Conservation (phyloP, 2,888 invertebrate genomes). For the Balanococcus diminutus region DNA sequence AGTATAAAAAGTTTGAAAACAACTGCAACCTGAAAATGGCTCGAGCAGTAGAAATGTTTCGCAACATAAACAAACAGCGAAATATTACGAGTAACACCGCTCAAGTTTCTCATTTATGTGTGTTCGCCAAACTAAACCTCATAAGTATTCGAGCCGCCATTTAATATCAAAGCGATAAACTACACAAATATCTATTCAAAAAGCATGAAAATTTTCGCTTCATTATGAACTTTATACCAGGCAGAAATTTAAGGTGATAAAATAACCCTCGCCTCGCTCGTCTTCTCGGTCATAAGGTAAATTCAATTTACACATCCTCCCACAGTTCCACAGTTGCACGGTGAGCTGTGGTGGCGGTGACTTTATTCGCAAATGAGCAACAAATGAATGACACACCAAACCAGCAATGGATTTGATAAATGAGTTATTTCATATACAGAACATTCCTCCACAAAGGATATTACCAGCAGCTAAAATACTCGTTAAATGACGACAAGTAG, state of each 20-base stretch:
- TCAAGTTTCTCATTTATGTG: not conserved
- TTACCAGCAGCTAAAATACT: not conserved
- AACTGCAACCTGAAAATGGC: not conserved
- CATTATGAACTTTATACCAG: not conserved
- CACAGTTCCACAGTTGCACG: no score
- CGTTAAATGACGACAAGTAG: not conserved
- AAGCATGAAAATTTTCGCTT: constrained; percentile 13
- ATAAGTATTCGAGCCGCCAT: not conserved
- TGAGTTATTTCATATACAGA: not conserved
- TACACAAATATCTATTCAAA: not conserved
- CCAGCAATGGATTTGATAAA: not conserved
- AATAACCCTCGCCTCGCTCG: not conserved
- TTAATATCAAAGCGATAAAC: not conserved
- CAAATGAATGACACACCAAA: not conserved
- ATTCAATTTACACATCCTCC: not conserved
- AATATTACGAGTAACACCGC: constrained; percentile 20
- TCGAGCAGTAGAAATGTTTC: not conserved
- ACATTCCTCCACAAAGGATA: not conserved
- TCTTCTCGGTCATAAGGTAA: not conserved
- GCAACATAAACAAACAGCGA: not conserved
- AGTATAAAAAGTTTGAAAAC: not conserved
- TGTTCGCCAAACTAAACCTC: constrained; percentile 21
- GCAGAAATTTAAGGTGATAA: constrained; percentile 1
- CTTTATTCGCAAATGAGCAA: not conserved
- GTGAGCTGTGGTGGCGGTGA: not conserved